Evolutionary conservation across 2,797 vertebrate species (phyloP), one percentile per base, ranked within the genome.

Genomic region (Craterocephalus amniculus): DNA sequence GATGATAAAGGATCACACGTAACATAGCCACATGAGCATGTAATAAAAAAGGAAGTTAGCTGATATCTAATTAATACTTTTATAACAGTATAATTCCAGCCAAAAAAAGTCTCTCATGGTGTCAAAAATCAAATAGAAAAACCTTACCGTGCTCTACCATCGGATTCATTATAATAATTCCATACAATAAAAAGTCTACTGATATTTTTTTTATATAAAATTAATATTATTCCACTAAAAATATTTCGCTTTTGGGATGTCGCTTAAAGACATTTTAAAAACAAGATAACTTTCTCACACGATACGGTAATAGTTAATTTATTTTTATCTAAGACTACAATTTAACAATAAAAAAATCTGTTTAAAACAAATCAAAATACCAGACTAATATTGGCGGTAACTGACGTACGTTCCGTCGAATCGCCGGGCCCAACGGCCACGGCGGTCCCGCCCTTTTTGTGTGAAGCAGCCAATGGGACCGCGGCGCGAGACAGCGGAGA

Each of bases 341-440:
- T n/a, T 4, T 36, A 20, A 63, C 31, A 14, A 24, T n/a, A 4
- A 24, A 40, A 43, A 56, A 57, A 59, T 6, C 0, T 20, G 13
- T 56, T 64, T 29, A 66, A 80, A 79, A 49, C 36, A 60, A 64
- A 79, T 72, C 72, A 83, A 64, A 80, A 76, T 78, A 70, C 3
- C 4, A 34, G 36, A 26, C n/a, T 27, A 22, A 45, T 74, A 65
- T 87, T 90, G 91, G 90, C 83, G 84, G 88, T 91, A 90, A 94
- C 69, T 81, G 93, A 90, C 91, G 70, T 55, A 31, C 29, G 16
- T 52, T 72, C 76, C 72, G 34, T 71, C 92, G 59, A 93, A 92
- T 93, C 74, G 58, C 49, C 2, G 49, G 35, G n/a, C 24, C n/a
- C 34, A 85, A 87, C 83, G 48, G 80, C 38, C 57, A 20, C 18